A percentile compares a stretch with the other conserved stretches of the same genome.
These are phyloP conservation scores for Drosophila cognata DNA, from an alignment of 2,888 invertebrate genomes.

Conservation along the genomic window DNA sequence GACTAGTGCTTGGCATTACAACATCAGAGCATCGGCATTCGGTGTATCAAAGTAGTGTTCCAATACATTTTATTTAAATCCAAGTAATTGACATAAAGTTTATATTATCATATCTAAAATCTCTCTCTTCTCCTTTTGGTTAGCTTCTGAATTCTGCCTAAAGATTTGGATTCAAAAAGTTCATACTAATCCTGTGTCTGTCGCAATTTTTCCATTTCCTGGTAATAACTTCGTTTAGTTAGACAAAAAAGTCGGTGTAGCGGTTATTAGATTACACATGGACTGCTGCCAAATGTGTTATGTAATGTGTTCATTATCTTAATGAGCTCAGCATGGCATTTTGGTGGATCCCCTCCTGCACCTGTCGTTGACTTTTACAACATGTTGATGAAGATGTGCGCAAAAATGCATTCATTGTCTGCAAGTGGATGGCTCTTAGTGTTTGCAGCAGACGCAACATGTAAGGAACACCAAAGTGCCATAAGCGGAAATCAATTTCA, in stretches of 20 bases:
- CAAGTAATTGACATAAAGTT: too few relatives aligned
- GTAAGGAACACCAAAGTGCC: conserved; percentile 76
- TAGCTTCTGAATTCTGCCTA: not conserved
- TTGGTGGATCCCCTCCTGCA: not conserved
- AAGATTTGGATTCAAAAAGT: not conserved
- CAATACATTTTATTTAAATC: too few relatives aligned
- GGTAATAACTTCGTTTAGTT: not conserved
- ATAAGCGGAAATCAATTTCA: conserved; percentile 79
- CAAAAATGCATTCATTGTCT: conserved; percentile 12
- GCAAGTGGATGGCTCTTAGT: conserved; percentile 4
- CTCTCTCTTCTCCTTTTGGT: not conserved
- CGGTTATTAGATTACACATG: not conserved
- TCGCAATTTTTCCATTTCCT: not conserved
- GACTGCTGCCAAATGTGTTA: not conserved
- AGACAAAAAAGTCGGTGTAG: not conserved
- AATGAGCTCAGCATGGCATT: conserved; percentile 13
- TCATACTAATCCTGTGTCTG: not conserved
- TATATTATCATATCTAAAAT: too few relatives aligned
- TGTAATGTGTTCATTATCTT: conserved; percentile 19
- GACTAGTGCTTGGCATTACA: not conserved
- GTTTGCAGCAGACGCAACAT: conserved; percentile 44
- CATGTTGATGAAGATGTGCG: conserved; percentile 10
- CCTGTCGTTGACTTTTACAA: conserved; percentile 1
- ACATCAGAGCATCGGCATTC: not conserved
- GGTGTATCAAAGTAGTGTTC: not conserved